Evolutionary conservation across 1,140 invertebrate species (phyloP).

Genomic region (Drosophila pallidifrons): DNA sequence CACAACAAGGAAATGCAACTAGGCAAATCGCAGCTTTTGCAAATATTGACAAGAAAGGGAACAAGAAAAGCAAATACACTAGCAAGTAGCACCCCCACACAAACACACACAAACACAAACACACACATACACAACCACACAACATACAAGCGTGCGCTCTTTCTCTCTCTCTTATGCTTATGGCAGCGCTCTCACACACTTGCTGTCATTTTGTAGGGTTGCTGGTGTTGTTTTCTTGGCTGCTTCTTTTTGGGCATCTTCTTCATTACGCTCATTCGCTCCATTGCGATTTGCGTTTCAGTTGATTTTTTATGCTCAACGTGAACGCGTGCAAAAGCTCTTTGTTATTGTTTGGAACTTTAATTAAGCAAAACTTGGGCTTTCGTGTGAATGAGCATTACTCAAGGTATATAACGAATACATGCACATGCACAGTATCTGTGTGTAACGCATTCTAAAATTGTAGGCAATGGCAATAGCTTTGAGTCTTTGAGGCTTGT

Average conservation of each 20-base stretch:
- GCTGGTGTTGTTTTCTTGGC: conserved; percentile 33
- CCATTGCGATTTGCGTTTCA: conserved; percentile 73
- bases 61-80: background rate
- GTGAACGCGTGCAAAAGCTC: conserved; percentile 67
- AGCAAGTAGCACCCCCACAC: background rate
- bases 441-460: conserved; percentile 33
- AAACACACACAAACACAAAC: conserved; percentile 13
- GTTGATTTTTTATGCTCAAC: conserved; percentile 71
- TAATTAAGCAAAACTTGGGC: conserved; percentile 23
- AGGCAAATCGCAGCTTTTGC: conserved; percentile 59
- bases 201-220: conserved; percentile 49
- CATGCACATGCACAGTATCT: background rate
- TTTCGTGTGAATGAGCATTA: conserved; percentile 37
- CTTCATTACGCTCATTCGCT: conserved; percentile 56
- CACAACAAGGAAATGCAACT: conserved; percentile 68
- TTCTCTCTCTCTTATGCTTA: conserved; percentile 13
- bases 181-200: conserved; percentile 8
- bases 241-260: conserved; percentile 65
- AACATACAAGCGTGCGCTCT: background rate
- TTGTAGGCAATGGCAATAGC: conserved; percentile 27
- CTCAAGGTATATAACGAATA: conserved; percentile 21
- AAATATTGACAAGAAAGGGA: conserved; percentile 46
- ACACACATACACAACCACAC: background rate
- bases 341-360: conserved; percentile 31
- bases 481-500: conserved; percentile 5